Percentiles rank a stretch among this genome's conserved stretches.
These are phyloP conservation scores for Vulpes lagopus DNA, from an alignment of 2,113 vertebrate species.

Conservation along the genomic window DNA sequence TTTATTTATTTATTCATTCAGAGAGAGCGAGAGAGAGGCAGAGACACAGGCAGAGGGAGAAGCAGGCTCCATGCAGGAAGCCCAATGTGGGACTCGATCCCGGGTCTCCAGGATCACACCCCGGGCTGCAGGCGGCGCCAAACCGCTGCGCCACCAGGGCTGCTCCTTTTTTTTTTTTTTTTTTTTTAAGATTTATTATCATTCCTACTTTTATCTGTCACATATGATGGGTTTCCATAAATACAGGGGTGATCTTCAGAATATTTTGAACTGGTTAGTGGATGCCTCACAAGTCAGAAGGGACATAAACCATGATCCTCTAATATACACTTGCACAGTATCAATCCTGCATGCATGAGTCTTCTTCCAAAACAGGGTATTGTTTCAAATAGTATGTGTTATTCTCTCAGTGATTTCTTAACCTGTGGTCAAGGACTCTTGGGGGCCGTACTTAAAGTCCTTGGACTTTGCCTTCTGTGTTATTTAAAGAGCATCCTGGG, in stretches of 20 bases:
- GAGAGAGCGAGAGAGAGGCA: too few relatives aligned
- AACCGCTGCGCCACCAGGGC: too few relatives aligned
- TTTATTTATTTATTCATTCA: too few relatives aligned
- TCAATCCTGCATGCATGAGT: background rate
- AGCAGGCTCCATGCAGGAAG: too few relatives aligned
- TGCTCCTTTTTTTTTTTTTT: too few relatives aligned
- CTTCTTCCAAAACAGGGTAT: slow-evolving; percentile 12
- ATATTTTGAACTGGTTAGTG: background rate
- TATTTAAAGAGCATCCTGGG: background rate
- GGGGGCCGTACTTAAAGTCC: background rate
- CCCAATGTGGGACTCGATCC: too few relatives aligned
- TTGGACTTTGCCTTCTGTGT: background rate
- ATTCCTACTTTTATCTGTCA: background rate
- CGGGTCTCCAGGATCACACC: too few relatives aligned
- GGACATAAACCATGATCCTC: background rate
- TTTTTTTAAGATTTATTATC: too few relatives aligned
- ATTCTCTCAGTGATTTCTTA: slow-evolving; percentile 8
- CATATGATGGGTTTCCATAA: background rate
- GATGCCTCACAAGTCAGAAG: background rate
- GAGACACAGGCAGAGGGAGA: too few relatives aligned
- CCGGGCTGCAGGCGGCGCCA: too few relatives aligned
- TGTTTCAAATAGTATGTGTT: background rate
- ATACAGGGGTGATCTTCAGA: background rate
- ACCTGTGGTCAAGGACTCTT: background rate
- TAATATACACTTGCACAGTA: background rate